A percentile compares a stretch with the other conserved stretches of the same genome.
phyloP scores from a whole-genome alignment of 2,797 vertebrate genomes.

The Saxicola maurus region DNA sequence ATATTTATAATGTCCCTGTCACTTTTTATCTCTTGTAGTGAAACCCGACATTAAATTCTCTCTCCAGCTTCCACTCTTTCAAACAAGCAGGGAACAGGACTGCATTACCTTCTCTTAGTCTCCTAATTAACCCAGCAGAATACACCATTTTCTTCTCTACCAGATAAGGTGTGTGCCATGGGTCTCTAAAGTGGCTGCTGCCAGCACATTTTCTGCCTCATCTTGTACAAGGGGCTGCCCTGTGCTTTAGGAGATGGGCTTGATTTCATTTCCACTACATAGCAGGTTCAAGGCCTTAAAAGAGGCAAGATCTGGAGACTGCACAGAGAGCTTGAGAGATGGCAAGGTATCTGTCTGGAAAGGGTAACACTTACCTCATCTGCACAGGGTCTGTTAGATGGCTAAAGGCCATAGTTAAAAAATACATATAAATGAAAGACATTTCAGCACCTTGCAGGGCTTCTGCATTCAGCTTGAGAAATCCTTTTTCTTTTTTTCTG shows the following conservation, averaged over 20 bases:
- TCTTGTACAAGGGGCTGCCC: not conserved
- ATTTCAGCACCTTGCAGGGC: not conserved
- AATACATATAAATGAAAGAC: not conserved
- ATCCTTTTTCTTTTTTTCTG: not conserved
- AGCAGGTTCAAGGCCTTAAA: not conserved
- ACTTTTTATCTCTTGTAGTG: conserved; percentile 10
- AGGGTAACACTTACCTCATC: not conserved
- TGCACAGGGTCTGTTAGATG: not conserved
- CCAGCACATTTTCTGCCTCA: not conserved
- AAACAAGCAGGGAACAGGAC: not conserved
- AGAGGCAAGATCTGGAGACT: not conserved
- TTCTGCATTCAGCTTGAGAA: not conserved
- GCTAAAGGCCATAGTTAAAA: not conserved
- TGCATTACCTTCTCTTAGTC: not conserved
- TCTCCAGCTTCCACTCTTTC: not conserved
- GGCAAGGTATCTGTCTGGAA: not conserved
- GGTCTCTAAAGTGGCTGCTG: not conserved
- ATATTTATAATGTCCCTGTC: not conserved
- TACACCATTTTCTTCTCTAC: not conserved
- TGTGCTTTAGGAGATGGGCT: not conserved
- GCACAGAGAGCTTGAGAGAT: not conserved
- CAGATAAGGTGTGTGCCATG: not conserved
- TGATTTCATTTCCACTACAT: not conserved
- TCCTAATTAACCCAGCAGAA: conserved; percentile 1
- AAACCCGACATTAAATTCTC: not conserved